These are phyloP conservation scores for Phasia obesa DNA, from an alignment of 2,888 invertebrate genomes.

Conservation along the genomic window DNA sequence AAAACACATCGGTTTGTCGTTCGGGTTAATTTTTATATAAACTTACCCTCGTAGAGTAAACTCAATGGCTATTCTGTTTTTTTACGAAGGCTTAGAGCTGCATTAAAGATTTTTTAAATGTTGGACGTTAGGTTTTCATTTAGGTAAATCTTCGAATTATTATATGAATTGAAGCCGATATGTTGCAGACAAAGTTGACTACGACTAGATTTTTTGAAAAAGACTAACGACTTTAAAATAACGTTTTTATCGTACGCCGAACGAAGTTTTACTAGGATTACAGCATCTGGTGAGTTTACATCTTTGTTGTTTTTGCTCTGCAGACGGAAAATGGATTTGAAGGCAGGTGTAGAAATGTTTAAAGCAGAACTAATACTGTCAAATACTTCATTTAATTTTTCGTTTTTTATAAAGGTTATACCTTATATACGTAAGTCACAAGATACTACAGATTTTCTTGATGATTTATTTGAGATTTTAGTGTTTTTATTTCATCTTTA, in stretches of 20 bases:
- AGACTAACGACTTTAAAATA: slow-evolving; percentile 4
- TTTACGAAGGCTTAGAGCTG: slow-evolving; percentile 9
- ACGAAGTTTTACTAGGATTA: slow-evolving; percentile 3
- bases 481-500: slow-evolving; percentile 3
- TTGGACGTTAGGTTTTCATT: slow-evolving; percentile 12
- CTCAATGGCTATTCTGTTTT: background rate
- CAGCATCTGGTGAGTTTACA: slow-evolving; percentile 1
- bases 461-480: slow-evolving; percentile 7
- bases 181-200: slow-evolving; percentile 18
- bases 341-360: background rate
- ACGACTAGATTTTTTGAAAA: background rate
- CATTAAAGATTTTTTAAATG: slow-evolving; percentile 17
- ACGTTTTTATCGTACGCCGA: background rate
- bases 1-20: background rate
- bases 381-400: background rate
- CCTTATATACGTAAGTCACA: background rate
- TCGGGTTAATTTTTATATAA: slow-evolving; percentile 20
- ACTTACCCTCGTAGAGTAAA: slow-evolving; percentile 21
- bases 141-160: slow-evolving; percentile 1
- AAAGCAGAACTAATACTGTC: background rate
- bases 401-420: background rate
- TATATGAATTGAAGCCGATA: background rate
- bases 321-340: slow-evolving; percentile 7
- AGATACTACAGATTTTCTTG: slow-evolving; percentile 18
- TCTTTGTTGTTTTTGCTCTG: slow-evolving; percentile 2